Evolutionary conservation across 2,797 vertebrate species (phyloP).

Genomic region (Dryobates pubescens): DNA sequence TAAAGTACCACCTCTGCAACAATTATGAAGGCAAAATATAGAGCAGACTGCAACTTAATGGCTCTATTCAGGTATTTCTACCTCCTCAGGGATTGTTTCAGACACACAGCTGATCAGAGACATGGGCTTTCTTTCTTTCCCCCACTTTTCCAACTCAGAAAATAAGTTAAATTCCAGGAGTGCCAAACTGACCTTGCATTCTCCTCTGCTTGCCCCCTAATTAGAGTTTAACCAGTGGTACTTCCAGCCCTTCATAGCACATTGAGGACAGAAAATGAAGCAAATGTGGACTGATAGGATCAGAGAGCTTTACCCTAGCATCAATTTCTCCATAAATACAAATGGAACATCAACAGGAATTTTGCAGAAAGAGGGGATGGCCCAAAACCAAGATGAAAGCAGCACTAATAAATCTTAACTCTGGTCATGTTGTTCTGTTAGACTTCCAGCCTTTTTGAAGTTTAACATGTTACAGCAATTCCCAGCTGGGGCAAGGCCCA

Average conservation of each 20-base stretch:
- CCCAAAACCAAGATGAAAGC: conserved; percentile 47
- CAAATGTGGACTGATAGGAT: conserved; percentile 46
- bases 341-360: conserved; percentile 32
- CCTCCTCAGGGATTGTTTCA: not conserved
- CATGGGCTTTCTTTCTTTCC: conserved; percentile 1
- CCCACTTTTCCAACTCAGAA: not conserved
- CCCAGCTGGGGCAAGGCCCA: conserved; percentile 14
- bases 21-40: not conserved
- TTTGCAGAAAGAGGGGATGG: conserved; percentile 31
- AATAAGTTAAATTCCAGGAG: conserved; percentile 23
- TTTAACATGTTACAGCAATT: conserved; percentile 39
- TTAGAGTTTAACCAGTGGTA: conserved; percentile 43
- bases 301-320: not conserved
- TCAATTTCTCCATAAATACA: conserved; percentile 31
- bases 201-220: conserved; percentile 49
- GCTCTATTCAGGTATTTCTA: not conserved
- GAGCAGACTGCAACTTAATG: not conserved
- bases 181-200: conserved; percentile 35
- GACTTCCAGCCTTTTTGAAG: conserved; percentile 3
- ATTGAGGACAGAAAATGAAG: conserved; percentile 14
- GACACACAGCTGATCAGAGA: not conserved
- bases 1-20: not conserved
- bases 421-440: not conserved
- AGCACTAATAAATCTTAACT: conserved; percentile 42
- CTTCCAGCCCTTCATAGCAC: not conserved